Evolutionary conservation across 2,113 vertebrate species (phyloP), one percentile per base, ranked within the genome.

Genomic region (Solea senegalensis): DNA sequence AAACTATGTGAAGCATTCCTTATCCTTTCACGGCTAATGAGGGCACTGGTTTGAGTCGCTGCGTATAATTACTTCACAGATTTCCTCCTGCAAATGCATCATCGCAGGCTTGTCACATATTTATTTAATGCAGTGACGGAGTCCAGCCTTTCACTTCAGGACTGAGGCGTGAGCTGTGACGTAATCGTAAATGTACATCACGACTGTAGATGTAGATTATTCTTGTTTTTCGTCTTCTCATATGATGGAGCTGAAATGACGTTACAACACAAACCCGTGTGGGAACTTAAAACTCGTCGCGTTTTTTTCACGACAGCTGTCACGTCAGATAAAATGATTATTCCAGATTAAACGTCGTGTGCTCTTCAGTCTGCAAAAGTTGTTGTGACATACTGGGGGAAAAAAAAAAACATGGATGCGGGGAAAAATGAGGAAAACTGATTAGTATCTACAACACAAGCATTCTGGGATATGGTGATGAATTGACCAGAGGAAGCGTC

Each of bases 1-100:
- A 89, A 83, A 70, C 69, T 71, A 73, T 82, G 82, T 70, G 55
- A 76, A 59, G 26, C 82, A 74, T 86, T 77, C 57, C 82, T 75
- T 78, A 55, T 78, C 75, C 82, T 62, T 84, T 83, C 68, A 86
- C 27, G 45, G 75, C 77, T 91, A 91, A 91, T 83, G 89, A 84
- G 89, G 82, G 26, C 87, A 48, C 80, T 69, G 46, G 44, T 70
- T 85, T 80, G 76, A 76, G 88, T 75, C 58, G 27, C 15, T 70
- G 60, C 0, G 28, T 69, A 65, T 82, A 88, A 89, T 91, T 91
- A 83, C 78, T 85, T 77, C 80, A 57, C 65, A 83, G 60, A 85
- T 84, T 77, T 82, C 65, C 56, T 57, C 59, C 72, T 64, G 69
- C 76, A 74, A 70, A 53, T 51, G 43, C 58, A 57, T 60, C 79